phyloP scores from a whole-genome alignment of 2,113 vertebrate species.

The Cryptoleucopteryx plumbea region DNA sequence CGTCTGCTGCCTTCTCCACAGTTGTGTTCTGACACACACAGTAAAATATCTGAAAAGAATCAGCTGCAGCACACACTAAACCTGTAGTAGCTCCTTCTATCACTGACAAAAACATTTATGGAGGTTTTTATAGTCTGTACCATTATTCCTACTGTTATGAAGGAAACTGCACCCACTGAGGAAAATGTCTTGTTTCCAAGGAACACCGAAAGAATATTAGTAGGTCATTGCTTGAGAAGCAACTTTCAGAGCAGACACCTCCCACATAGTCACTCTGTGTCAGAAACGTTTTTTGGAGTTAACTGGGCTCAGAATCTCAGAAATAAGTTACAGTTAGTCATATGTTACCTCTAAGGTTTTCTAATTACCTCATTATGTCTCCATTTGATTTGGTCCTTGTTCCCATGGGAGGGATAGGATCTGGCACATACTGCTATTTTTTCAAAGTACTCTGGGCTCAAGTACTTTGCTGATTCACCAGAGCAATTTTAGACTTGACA shows the following conservation, averaged over 20 bases:
- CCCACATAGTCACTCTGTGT: not conserved
- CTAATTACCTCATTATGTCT: not conserved
- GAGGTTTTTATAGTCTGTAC: not conserved
- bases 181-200: not conserved
- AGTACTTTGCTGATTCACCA: not conserved
- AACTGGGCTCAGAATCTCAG: not conserved
- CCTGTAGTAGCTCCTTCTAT: not conserved
- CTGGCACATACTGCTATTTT: not conserved
- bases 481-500: not conserved
- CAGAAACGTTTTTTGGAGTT: not conserved
- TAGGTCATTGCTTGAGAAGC: not conserved
- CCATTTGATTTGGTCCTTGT: not conserved
- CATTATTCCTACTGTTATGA: not conserved
- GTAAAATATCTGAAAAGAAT: not conserved
- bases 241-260: not conserved
- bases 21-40: not conserved
- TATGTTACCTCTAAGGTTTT: not conserved
- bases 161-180: not conserved
- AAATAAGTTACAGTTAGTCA: not conserved
- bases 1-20: not conserved
- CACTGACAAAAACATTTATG: not conserved
- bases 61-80: not conserved
- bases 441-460: not conserved
- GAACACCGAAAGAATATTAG: not conserved
- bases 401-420: not conserved